phyloP scores from a whole-genome alignment of 2,888 invertebrate genomes.

The Taphrorychus bicolor region DNA sequence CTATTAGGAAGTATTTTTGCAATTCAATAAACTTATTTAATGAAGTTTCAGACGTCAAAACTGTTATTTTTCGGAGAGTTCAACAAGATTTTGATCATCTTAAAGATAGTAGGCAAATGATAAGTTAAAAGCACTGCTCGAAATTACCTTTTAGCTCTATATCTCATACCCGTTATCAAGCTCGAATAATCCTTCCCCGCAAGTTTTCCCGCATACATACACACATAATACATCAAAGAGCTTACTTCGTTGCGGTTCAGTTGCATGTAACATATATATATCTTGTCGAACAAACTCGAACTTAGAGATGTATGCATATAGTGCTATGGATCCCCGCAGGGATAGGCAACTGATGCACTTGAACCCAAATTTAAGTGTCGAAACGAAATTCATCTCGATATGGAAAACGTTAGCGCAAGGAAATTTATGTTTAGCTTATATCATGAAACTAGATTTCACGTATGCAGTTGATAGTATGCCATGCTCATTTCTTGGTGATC shows the following conservation, averaged over 20 bases:
- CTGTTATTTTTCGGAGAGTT: too few species aligned
- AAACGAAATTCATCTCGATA: neutral
- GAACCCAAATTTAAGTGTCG: neutral
- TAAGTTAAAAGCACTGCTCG: too few species aligned
- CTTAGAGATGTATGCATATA: neutral
- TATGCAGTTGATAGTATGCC: too few species aligned
- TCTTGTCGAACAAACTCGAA: conserved; percentile 1
- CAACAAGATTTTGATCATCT: too few species aligned
- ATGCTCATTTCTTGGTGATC: too few species aligned
- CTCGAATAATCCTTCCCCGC: neutral
- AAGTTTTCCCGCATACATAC: conserved; percentile 1
- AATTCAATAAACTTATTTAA: too few species aligned
- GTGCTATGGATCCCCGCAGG: neutral
- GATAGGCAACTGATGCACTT: neutral
- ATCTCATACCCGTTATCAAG: neutral
- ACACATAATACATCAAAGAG: conserved; percentile 3
- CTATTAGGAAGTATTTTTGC: too few species aligned
- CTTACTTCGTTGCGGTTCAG: conserved; percentile 5
- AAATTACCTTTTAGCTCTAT: too few species aligned
- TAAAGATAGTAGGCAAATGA: too few species aligned
- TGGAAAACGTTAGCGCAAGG: neutral
- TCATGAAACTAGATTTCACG: too few species aligned
- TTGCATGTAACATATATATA: neutral
- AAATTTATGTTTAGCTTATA: too few species aligned
- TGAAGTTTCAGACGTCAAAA: too few species aligned